Base-by-base conservation (phyloP, 2,797 vertebrate species). In the Esox lucius region DNA sequence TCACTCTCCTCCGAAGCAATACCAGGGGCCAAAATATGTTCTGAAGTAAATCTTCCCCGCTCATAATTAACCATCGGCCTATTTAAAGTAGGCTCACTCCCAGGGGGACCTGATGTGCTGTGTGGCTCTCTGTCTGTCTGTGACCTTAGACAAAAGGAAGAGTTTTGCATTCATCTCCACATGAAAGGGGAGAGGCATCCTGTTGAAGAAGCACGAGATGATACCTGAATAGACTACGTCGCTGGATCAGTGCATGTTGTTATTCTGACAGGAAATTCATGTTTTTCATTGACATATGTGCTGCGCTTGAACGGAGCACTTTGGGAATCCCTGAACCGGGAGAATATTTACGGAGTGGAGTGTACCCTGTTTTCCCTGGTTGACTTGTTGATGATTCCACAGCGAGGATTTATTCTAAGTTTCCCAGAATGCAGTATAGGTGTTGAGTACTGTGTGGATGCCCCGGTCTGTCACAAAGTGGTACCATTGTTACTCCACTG, bases 361-460 rank as follows among this genome's bases (percentile, higher is more conserved):
- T 83, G 48, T 71, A 85, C 81, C 69, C 70, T 73, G 61, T 73
- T 68, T 46, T 56, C 74, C 22, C 70, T 71, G 46, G 51, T n/a
- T 39, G 8, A 6, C n/a, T 74, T 77, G n/a, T 53, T 19, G 17
- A n/a, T 76, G 76, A 48, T 72, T 68, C 19, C 33, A n/a, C 51
- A n/a, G 51, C 17, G 53, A 13, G 26, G 69, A 31, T 66, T 26
- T 72, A 68, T 75, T 70, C 48, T 78, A 71, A 33, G 76, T 19
- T 56, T 68, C 56, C 35, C 46, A 73, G 33, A 59, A 70, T 28
- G 51, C 28, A 35, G 65, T 49, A 39, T 39, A 70, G 22, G 68
- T 70, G 31, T 62, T 39, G 5, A 67, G 7, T 71, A 49, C 6
- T 59, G 69, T 33, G 70, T 19, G 56, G 31, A 35, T 33, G 7